Conservation (phyloP, 2,797 vertebrate species). For the Hirundo rustica region DNA sequence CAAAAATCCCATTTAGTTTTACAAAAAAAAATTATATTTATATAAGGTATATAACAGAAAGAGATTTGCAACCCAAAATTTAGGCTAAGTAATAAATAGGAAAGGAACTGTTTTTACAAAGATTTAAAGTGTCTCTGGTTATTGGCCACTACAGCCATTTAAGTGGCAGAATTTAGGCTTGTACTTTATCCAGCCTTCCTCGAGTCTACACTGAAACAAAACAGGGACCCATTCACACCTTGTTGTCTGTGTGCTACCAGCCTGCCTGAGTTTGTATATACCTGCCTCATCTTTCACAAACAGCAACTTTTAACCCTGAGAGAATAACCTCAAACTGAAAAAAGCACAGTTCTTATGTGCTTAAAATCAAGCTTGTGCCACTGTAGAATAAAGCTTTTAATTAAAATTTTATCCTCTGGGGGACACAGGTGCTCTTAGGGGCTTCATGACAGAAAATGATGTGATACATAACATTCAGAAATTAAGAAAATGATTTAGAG, state of each 20-base stretch:
- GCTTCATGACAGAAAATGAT: rapidly evolving
- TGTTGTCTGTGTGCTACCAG: not conserved
- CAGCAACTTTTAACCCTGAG: not conserved
- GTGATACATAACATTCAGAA: not conserved
- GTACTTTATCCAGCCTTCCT: not conserved
- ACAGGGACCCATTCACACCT: not conserved
- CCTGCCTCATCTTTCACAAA: not conserved
- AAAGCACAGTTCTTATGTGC: rapidly evolving
- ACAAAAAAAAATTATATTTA: not conserved
- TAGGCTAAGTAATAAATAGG: not conserved
- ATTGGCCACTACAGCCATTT: not conserved
- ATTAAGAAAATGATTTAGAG: not conserved
- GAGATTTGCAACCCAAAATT: not conserved
- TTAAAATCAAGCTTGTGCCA: not conserved
- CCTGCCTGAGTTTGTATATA: not conserved
- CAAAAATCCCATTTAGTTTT: not conserved
- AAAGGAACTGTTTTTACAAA: not conserved
- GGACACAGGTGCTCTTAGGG: not conserved
- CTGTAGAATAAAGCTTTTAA: not conserved
- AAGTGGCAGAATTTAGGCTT: not conserved
- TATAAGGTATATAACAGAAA: not conserved
- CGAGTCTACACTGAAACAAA: not conserved
- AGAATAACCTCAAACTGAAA: not conserved
- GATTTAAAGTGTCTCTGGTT: not conserved
- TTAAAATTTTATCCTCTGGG: not conserved